Conservation (phyloP, 2,888 invertebrate genomes). For the Amphipoea oculea region DNA sequence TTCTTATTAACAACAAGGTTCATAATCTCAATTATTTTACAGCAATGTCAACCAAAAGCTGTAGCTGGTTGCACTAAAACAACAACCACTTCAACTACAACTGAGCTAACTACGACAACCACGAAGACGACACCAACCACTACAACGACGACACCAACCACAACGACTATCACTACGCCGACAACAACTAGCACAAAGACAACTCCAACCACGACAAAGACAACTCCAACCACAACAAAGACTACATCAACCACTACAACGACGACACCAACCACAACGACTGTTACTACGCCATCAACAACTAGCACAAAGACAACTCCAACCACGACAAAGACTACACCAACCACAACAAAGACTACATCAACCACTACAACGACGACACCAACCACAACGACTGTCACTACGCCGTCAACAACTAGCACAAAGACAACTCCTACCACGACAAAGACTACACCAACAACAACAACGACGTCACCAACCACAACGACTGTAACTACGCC, state of each 20-base stretch:
- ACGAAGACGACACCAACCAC: not conserved
- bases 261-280: not conserved
- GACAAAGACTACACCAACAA: not conserved
- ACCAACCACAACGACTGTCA: not conserved
- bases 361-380: not conserved
- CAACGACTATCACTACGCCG: not conserved
- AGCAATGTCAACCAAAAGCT: constrained; percentile 5
- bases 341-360: not conserved
- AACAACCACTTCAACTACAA: constrained; percentile 2
- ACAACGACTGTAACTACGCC: not conserved
- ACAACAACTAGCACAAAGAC: not conserved
- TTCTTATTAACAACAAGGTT: not conserved
- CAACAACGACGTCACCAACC: not conserved
- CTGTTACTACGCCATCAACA: not conserved
- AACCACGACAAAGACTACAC: not conserved
- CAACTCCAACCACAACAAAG: not conserved
- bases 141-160: not conserved
- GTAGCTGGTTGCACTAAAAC: constrained; percentile 3
- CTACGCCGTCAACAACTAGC: not conserved
- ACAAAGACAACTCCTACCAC: not conserved
- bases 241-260: not conserved
- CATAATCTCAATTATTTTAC: not conserved
- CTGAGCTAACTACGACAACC: not conserved
- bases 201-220: fast-evolving
- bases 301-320: not conserved